Base-by-base conservation (phyloP, 2,797 vertebrate species). In the Micromesistius poutassou region DNA sequence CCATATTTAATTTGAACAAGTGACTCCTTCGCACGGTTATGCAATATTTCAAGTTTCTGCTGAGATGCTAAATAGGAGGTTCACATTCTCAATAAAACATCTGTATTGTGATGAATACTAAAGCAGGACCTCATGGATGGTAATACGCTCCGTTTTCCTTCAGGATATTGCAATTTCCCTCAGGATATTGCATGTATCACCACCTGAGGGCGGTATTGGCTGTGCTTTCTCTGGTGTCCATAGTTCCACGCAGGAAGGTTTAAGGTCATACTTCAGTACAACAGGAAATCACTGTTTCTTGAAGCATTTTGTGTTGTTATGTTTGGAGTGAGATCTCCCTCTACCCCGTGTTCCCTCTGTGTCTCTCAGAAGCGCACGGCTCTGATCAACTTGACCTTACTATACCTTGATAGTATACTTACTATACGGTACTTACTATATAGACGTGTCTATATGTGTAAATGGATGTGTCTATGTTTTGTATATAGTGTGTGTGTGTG, bases 141-240 rank as follows among this genome's bases (percentile, higher is more conserved):
- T 36, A 33, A 36, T 33, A 33, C 71, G 22, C 22, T 36, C 28
- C 31, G 12, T 22, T 71, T 22, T 22, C 33, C 22, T 25, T 38
- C 16, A 83, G 30, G 68, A 72, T 74, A n/a, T 68, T 78, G 76
- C 76, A 85, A 87, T 87, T 22, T 22, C 33, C 22, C 22, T 38
- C 16, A 83, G 30, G 68, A 72, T 74, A n/a, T 68, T 78, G 76
- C 76, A 14, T 14, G 22, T 4, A 0, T 4, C 5, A 74, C 82
- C 93, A 83, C 70, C 73, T 86, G 93, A 80, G 80, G 91, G 88
- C 89, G 82, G 85, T 84, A 74, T 88, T 93, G 91, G 33, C 79
- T 76, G 46, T 78, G 36, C 75, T 80, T 83, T 87, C 35, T 22
- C 71, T 81, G 9, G 38, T 77, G 4, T 71, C 36, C 35, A 22